Base-by-base conservation (phyloP, 1,140 invertebrate genomes). In the Drosophila simulans region DNA sequence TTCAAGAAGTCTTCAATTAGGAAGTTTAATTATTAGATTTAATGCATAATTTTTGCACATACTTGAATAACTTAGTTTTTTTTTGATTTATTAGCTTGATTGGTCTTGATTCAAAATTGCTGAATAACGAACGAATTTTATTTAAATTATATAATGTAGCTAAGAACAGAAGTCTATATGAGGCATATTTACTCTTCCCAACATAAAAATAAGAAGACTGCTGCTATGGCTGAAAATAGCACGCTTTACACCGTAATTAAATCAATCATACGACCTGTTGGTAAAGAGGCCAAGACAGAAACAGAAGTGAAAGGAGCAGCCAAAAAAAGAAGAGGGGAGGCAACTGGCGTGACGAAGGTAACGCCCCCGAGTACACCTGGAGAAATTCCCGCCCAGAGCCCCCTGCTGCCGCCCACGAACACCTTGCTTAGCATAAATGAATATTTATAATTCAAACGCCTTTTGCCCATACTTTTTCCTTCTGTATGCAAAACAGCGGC, bases 361-460 rank as follows among this genome's bases (percentile, higher is more conserved):
- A 69, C 62, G 48, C 77, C 59, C 70, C 60, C 40, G 65, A 88
- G 88, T 71, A 79, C 84, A 86, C 83, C 84, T 86, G 83, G 53
- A 73, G 54, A 76, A 53, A 70, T 77, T 69, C 79, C 64, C 77
- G 60, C 63, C 55, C 45, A 31, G 27, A 31, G 27, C 46, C 12
- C 22, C 10, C 12, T 12, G 34, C 10, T 17, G 10, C 17, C 1
- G 34, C 17, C 15, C 3, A n/a, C 34, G 59, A 52, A 35, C 49
- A 35, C 13, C 66, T 70, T 48, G 83, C 84, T 88, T 88, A 89
- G 84, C 83, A 88, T 88, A 88, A 88, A 88, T 88, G 83, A 88
- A 88, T 88, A 88, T 88, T 88, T 88, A 88, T 88, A 86, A 86
- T 86, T 86, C 72, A 77, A 54, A 56, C 81, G 75, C 75, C 83